A percentile compares a stretch with the other conserved stretches of the same genome.
These are phyloP conservation scores for Tribolium castaneum DNA, from an alignment of 1,140 invertebrate species.

Conservation along the genomic window DNA sequence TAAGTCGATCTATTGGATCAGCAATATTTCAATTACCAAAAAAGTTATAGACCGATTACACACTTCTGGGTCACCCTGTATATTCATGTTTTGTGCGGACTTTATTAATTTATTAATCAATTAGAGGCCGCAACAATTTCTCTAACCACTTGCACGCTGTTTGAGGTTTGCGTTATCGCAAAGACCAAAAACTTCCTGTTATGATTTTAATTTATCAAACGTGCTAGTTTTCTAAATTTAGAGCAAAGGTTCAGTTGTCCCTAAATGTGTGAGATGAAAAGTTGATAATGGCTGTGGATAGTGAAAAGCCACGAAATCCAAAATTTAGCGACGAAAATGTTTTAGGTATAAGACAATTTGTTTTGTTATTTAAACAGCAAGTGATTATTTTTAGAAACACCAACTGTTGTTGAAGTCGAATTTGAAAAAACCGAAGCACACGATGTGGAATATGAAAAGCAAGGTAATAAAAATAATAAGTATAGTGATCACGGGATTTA, in stretches of 20 bases:
- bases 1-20: no score
- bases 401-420: not conserved
- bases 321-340: not conserved
- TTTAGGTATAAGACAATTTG: no score
- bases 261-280: not conserved
- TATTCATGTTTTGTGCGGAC: no score
- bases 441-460: not conserved
- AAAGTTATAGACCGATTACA: no score
- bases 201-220: not conserved
- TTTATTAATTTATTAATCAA: not conserved
- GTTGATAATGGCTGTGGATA: not conserved
- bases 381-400: not conserved
- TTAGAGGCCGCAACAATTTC: not conserved
- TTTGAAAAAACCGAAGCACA: not conserved
- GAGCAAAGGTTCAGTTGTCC: not conserved
- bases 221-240: not conserved
- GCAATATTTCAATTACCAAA: no score
- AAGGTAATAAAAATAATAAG: conserved; percentile 1
- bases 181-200: not conserved
- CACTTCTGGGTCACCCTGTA: no score
- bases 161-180: not conserved
- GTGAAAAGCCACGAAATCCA: not conserved
- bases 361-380: no score
- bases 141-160: not conserved
- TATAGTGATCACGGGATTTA: no score